Base-by-base conservation (phyloP, 2,113 vertebrate species). In the Scatophagus argus region DNA sequence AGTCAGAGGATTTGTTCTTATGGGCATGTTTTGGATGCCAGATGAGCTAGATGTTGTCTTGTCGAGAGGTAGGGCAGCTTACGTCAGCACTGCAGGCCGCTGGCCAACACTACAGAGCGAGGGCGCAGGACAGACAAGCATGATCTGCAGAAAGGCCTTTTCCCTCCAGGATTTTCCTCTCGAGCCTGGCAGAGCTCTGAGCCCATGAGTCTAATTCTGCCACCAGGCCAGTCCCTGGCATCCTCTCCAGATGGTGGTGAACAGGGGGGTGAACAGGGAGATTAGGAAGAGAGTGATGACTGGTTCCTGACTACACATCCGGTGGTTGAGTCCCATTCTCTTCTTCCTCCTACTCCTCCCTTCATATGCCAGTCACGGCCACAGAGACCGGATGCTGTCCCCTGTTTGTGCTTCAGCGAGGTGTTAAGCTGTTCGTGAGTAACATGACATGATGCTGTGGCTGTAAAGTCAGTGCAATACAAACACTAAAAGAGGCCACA, bases 171-270 rank as follows among this genome's bases (percentile, higher is more conserved):
- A 88, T 88, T 87, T 84, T 90, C 91, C 89, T 89, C 87, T 79
- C 67, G 47, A 82, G 65, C 64, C 88, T 94, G 93, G 93, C 89
- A 74, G 71, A 3, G 34, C 55, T 87, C 89, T 70, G 51, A 83
- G 71, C 74, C 79, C 12, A 52, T 32, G 82, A 87, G 62, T 91
- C 85, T 91, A 86, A 88, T 90, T 92, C 88, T 83, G 82, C 92
- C 72, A 80, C 80, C 75, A 63, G 83, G 87, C 85, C 91, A 83
- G 90, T 84, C 85, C 39, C 77, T 88, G 93, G 91, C 91, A 92
- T 94, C 92, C 93, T 93, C 91, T 92, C 88, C 94, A 94, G 93
- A 94, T 94, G 94, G 93, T 71, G 41, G 77, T 80, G 81, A 85
- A 80, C 83, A 83, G 91, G 62, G 83, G 87, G 89, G 83, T 66